Base-by-base conservation (phyloP, 1,140 invertebrate genomes). In the Lepidurus packardi region DNA sequence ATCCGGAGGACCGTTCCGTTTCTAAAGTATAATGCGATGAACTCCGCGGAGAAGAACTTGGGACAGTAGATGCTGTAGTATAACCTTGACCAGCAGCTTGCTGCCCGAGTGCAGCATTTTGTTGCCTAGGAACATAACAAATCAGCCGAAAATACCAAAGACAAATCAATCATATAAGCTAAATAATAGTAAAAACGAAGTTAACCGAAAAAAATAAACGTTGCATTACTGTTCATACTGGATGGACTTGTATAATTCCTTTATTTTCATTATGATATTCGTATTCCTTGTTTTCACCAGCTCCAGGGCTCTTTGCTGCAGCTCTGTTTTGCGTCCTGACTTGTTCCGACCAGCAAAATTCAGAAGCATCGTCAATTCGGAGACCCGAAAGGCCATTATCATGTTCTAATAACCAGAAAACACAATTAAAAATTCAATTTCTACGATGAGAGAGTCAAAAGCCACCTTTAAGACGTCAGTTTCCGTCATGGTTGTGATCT, bases 341-440 rank as follows among this genome's bases (percentile, higher is more conserved):
- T 93, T 94, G 85, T 93, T 94, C 84, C 91, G 89, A 81, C 93
- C 92, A 84, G 93, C 94, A 86, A 91, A 91, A 84, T 90, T 92
- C 82, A 95, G 89, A 85, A 96, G 85, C 85, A 93, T 90, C 86
- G 94, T 92, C 82, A 94, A 89, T 86, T 94, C 93, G 82, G 92
- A 92, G 73, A 94, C 92, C 81, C 93, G 89, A 88, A 94, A 94
- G 85, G 89, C 90, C 86, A 92, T 88, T 84, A 94, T 88, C 92
- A 94, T 94, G 87, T 88, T 90, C 43, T 65, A 16, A 65, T 21
- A 65, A 65, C 53, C 16, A 65, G 21, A 16, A 21, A 16, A 65
- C 53, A 65, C 13, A 7, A 21, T 13, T n/a, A 65, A 65, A 21
- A 65, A 21, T 65, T 65, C 1, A 21, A 16, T 7, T 7, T n/a